Percentiles rank a stretch among this genome's conserved stretches.
Conservation (phyloP, 2,797 vertebrate genomes). For the Hozukius guyotensis region DNA sequence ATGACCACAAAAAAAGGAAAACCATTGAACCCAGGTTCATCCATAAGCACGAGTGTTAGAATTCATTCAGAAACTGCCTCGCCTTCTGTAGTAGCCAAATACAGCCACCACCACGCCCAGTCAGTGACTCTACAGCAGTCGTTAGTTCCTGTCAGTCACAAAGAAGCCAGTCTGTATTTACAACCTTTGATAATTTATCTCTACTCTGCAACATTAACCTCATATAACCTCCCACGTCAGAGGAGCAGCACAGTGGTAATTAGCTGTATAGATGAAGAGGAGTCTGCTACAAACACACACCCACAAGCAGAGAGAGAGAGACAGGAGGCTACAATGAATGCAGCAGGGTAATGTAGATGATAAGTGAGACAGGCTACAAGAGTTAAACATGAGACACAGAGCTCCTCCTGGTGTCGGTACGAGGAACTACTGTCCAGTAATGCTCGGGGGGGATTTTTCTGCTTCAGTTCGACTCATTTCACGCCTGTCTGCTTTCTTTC, state of each 20-base stretch:
- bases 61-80: not conserved
- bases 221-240: not conserved
- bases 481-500: conserved; percentile 15
- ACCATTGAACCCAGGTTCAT: not conserved
- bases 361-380: not conserved
- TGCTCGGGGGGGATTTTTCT: not conserved
- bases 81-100: not conserved
- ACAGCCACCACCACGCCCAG: conserved; percentile 1
- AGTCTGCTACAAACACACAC: not conserved
- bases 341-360: not conserved
- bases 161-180: conserved; percentile 14
- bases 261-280: conserved; percentile 1
- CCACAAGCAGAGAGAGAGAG: not conserved
- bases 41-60: not conserved
- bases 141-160: conserved; percentile 5
- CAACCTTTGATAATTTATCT: not conserved
- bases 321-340: not conserved
- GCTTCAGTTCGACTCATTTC: conserved; percentile 15
- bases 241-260: not conserved
- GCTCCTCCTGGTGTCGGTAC: conserved; percentile 71
- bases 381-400: conserved; percentile 13
- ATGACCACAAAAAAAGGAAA: conserved; percentile 6
- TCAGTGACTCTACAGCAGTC: not conserved
- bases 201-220: conserved; percentile 4
- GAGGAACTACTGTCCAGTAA: not conserved